phyloP scores from a whole-genome alignment of 2,797 vertebrate species.

The Enoplosus armatus region DNA sequence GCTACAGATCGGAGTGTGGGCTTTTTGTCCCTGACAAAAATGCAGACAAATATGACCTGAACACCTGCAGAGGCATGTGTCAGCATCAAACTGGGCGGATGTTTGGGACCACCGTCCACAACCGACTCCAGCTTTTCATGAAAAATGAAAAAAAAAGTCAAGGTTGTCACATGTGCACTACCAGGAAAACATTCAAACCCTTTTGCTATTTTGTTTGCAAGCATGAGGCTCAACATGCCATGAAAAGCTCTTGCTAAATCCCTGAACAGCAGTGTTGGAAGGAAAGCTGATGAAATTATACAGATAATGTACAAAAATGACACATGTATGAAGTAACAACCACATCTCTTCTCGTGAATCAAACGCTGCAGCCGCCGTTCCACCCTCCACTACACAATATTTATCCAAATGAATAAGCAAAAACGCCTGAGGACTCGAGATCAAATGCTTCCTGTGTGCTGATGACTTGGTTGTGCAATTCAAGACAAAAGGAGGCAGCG shows the following conservation, averaged over 20 bases:
- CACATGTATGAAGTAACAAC: not conserved
- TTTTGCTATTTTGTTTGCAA: not conserved
- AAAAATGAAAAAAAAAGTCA: not conserved
- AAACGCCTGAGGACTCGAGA: slow-evolving; percentile 6
- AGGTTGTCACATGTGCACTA: not conserved
- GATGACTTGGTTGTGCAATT: slow-evolving; percentile 7
- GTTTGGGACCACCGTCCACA: not conserved
- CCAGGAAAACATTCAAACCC: not conserved
- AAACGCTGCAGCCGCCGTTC: slow-evolving; percentile 17
- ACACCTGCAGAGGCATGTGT: slow-evolving; percentile 1
- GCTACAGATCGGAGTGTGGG: not conserved
- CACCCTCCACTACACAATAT: slow-evolving; percentile 21
- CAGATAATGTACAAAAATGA: not conserved
- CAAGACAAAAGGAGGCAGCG: not conserved
- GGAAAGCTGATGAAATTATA: not conserved
- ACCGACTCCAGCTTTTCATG: not conserved
- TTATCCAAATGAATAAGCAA: slow-evolving; percentile 40
- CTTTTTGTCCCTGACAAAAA: not conserved
- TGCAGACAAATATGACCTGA: not conserved
- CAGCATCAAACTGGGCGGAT: not conserved
- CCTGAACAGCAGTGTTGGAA: too few species aligned
- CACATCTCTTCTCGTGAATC: not conserved
- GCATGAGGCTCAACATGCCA: too few species aligned
- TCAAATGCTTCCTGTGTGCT: slow-evolving; percentile 22
- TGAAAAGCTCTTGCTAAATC: not conserved